phyloP scores from a whole-genome alignment of 2,888 invertebrate species.

The Cheilosia impressa region DNA sequence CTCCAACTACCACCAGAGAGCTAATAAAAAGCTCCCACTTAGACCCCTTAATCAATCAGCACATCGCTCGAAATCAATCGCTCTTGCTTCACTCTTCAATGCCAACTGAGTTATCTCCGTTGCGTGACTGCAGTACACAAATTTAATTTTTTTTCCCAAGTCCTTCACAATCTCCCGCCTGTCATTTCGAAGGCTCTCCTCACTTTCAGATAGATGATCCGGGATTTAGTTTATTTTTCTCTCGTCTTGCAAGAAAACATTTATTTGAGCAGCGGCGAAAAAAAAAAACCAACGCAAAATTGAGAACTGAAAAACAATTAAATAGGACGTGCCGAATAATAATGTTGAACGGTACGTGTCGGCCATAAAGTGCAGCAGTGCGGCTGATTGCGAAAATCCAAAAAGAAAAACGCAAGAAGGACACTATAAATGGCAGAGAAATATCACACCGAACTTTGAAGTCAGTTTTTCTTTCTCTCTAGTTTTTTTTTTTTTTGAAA shows the following conservation, averaged over 20 bases:
- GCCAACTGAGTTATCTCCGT: constrained; percentile 62
- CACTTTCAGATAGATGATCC: constrained; percentile 52
- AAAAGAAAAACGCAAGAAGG: constrained; percentile 19
- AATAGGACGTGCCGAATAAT: constrained; percentile 73
- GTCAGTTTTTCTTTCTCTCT: background rate
- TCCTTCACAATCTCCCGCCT: constrained; percentile 3
- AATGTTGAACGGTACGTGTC: constrained; percentile 72
- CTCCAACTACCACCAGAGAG: background rate
- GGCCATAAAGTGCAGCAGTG: constrained; percentile 74
- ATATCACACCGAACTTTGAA: constrained; percentile 67
- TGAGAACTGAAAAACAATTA: constrained; percentile 75
- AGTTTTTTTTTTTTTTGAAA: constrained; percentile 7
- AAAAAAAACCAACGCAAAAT: constrained; percentile 55
- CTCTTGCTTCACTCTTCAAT: constrained; percentile 20
- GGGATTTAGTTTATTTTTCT: constrained; percentile 59
- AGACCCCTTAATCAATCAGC: constrained; percentile 12
- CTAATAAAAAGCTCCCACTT: constrained; percentile 27
- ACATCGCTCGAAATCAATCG: constrained; percentile 50
- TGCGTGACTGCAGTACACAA: constrained; percentile 65
- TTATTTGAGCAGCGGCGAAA: constrained; percentile 24
- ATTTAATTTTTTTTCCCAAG: constrained; percentile 30
- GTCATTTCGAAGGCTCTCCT: constrained; percentile 33
- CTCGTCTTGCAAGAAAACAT: constrained; percentile 49
- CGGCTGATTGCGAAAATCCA: constrained; percentile 72
- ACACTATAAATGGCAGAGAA: constrained; percentile 31